phyloP scores from a whole-genome alignment of 2,888 invertebrate genomes.

The Actias luna region DNA sequence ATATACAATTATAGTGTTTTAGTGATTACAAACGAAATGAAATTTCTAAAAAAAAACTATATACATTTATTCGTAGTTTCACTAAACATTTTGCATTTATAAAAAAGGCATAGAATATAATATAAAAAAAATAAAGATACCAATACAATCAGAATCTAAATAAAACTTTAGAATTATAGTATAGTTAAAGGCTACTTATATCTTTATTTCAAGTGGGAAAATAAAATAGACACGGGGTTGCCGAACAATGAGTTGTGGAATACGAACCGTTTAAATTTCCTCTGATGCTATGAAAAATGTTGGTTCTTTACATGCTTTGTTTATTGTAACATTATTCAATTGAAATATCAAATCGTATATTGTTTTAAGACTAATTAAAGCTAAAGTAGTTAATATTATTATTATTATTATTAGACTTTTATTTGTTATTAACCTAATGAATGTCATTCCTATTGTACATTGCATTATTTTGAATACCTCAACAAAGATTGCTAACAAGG shows the following conservation, averaged over 20 bases:
- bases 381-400: too few species aligned
- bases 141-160: neutral
- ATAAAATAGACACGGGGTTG: constrained; percentile 5
- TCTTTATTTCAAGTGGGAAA: neutral
- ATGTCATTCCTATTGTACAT: too few species aligned
- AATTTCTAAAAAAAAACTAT: too few species aligned
- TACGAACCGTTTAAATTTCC: neutral
- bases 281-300: neutral
- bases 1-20: too few species aligned
- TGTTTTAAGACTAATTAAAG: too few species aligned
- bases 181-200: neutral
- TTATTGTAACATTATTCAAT: neutral
- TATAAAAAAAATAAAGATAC: neutral
- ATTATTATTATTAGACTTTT: too few species aligned
- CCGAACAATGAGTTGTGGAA: neutral
- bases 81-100: neutral
- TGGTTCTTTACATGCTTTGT: neutral
- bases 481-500: too few species aligned
- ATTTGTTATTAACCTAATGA: too few species aligned
- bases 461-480: too few species aligned
- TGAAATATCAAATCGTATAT: neutral
- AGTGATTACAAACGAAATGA: too few species aligned
- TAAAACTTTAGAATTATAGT: neutral
- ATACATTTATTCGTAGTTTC: too few species aligned
- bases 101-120: neutral